A percentile compares a stretch with the other conserved stretches of the same genome.
Conservation (phyloP, 2,888 invertebrate genomes). For the Xestoiulus laeticollis region DNA sequence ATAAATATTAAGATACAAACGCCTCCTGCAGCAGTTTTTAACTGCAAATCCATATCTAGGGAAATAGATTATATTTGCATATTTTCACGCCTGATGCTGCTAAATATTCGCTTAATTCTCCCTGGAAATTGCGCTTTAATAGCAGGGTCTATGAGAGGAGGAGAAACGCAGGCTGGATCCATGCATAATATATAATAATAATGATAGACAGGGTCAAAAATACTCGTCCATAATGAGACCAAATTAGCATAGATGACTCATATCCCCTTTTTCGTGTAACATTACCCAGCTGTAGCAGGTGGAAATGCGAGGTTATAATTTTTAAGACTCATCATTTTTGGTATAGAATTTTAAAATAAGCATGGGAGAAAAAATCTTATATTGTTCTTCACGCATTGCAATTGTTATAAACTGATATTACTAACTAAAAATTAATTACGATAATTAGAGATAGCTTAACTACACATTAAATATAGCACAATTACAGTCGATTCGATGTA, state of each 20-base stretch:
- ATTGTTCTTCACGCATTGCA: no score
- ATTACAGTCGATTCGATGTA: no score
- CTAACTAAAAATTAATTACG: no score
- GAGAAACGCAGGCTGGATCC: not conserved
- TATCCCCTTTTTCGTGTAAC: not conserved
- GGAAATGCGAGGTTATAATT: not conserved
- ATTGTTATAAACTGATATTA: no score
- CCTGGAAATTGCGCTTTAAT: constrained; percentile 7
- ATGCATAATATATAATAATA: not conserved
- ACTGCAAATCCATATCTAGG: not conserved
- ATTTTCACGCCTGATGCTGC: not conserved
- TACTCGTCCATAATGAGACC: not conserved
- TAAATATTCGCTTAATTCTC: not conserved
- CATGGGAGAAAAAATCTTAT: not conserved
- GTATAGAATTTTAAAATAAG: no score
- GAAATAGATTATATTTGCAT: constrained; percentile 1
- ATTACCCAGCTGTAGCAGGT: not conserved
- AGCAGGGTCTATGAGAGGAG: not conserved
- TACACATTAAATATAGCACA: no score
- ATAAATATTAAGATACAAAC: not conserved
- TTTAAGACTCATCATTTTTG: not conserved
- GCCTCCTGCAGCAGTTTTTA: not conserved
- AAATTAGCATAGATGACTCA: not conserved
- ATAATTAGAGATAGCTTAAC: no score
- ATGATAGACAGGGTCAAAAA: not conserved